Evolutionary conservation across 35 echinoderm and acorn worm genomes (phyloP).

Genomic region (Heliocidaris erythrogramma): DNA sequence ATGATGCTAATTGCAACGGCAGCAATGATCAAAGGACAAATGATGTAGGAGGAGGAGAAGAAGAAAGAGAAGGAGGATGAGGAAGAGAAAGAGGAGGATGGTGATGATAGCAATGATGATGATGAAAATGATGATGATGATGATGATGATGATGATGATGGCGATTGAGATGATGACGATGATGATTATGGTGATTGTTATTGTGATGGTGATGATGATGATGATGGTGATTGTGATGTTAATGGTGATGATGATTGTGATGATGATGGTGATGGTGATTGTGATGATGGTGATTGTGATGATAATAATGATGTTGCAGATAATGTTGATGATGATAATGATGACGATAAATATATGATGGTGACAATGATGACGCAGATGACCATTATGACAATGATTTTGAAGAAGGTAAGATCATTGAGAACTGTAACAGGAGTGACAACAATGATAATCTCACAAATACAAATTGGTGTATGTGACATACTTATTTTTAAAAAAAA

Average conservation of each 20-base stretch:
- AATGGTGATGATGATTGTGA: neutral
- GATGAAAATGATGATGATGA: too few relatives aligned
- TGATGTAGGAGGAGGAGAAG: neutral
- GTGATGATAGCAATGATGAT: too few relatives aligned
- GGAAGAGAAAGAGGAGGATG: neutral
- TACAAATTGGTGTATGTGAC: neutral
- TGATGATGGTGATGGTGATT: neutral
- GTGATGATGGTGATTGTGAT: neutral
- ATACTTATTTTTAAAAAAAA: neutral
- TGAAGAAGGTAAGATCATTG: neutral
- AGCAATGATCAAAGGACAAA: neutral
- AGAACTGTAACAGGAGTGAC: neutral
- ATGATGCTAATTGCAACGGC: neutral
- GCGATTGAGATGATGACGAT: neutral
- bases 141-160: neutral
- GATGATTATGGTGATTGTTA: too few relatives aligned
- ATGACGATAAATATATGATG: neutral
- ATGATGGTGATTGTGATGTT: neutral
- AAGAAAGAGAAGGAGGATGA: neutral
- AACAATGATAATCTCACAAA: neutral
- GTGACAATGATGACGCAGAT: neutral
- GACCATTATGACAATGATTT: neutral
- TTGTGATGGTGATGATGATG: neutral
- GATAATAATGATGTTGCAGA: neutral
- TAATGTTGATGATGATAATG: conserved; percentile 7